Evolutionary conservation across 2,113 vertebrate genomes (phyloP), one percentile per base, ranked within the genome.

Genomic region (Anguilla japonica): DNA sequence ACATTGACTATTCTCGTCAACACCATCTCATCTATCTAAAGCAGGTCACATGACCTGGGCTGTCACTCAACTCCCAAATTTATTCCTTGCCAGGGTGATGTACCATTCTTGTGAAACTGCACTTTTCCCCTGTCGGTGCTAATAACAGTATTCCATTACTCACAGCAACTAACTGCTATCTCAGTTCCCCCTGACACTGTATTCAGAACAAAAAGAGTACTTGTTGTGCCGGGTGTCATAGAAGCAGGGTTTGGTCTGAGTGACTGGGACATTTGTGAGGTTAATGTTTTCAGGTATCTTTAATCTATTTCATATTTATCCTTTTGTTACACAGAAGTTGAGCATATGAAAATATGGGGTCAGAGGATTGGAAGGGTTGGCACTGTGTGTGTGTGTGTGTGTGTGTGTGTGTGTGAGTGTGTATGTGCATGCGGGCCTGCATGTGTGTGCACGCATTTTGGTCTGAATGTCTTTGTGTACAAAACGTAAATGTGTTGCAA

Each of bases 1-100:
- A 71, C 41, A 46, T 41, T n/a, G 80, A 53, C 40, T 71, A 34
- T 43, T 82, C 40, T 56, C 81, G 85, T 86, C 85, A 86, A 41
- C 85, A 50, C 80, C 79, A 46, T 39, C 80, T 86, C 85, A 86
- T 86, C 85, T 82, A 57, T 34, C 85, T 82, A 53, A 41, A 71
- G 14, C 7, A 82, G 79, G 50, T 86, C 80, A 63, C 63, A 86
- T 86, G 85, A 81, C 85, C 84, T 80, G 75, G 50, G 84, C 53
- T 82, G 80, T 81, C 79, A 82, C 79, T 82, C 53, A 50, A 34
- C 40, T 86, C 39, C 41, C 15, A 67, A 56, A 83, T 34, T 53
- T 20, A 5, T 22, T 14, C 34, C 80, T 46, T 63, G 2, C 80
- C 85, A 81, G 46, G 39, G 14, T 40, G 46, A 26, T 46, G 26